Evolutionary conservation across 1,140 invertebrate genomes (phyloP), one percentile per base, ranked within the genome.

Genomic region (Muscidifurax raptorellus): DNA sequence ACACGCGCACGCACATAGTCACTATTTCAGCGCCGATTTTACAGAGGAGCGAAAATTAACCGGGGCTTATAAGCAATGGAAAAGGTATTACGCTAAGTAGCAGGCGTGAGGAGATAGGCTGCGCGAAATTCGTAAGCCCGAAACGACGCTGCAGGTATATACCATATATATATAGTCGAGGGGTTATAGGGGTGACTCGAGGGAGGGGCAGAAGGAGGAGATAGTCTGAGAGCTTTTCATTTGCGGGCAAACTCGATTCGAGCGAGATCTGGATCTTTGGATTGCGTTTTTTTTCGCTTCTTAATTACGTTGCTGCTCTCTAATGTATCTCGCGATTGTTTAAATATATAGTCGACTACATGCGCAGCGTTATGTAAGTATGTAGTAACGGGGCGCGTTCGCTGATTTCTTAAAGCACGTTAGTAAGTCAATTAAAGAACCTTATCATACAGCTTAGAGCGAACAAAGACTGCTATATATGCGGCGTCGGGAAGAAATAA

Each of bases 31-130:
- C 18, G 52, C 52, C 52, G 22, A 59, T 59, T 59, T 69, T 28
- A 30, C 25, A 28, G 25, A 3, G 25, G 22, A 69, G 66, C 66
- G 66, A 28, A 69, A 69, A 69, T 69, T 69, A 69, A 69, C 1
- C 66, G 66, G 15, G 27, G 9, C 2, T 64, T 79, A 79, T 79
- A 47, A 79, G 52, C 59, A 79, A 66, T 79, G 52, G 76, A 79
- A 79, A 66, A 79, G 52, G 47, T n/a, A 79, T 79, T 79, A 79
- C 27, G 22, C 30, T 79, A 79, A 79, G 76, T 79, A 79, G 76
- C 30, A 15, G 59, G 47, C 6, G 6, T 6, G 18, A 59, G 25
- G 40, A 59, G 44, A 30, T 47, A 76, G 36, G 36, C 44, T 74
- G 40, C 75, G 75, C 9, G 40, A 27, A 47, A 77, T 77, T 74